Base-by-base conservation (phyloP, 2,888 invertebrate species). In the Eumerus sabulonum region DNA sequence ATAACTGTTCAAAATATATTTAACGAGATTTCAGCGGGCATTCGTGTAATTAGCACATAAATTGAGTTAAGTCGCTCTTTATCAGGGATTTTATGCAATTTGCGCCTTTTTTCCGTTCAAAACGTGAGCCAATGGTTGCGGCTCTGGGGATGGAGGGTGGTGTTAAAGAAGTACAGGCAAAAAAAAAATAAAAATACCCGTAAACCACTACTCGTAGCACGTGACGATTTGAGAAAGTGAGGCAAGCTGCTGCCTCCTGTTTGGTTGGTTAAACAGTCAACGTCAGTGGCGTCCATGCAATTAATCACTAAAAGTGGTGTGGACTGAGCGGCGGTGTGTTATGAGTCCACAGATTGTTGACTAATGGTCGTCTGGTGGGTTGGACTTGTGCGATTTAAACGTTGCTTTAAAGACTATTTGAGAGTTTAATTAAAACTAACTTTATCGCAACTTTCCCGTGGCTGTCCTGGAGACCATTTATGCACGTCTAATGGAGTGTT, bases 11-110 rank as follows among this genome's bases (percentile, higher is more conserved):
- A 16, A 9, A 42, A 42, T 57, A 57, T 42, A 47, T 68, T 59
- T 68, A 68, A 68, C 59, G 68, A 68, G 68, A 60, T 68, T 68
- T 51, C 38, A 40, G 18, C 9, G 51, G 44, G 19, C 50, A 51
- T 68, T 67, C 57, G 67, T 68, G 68, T 68, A 68, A 60, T 68
- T 68, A 68, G 51, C 68, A 27, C 59, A 68, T 68, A 60, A 68
- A 70, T 62, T 70, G 70, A 70, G 70, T 70, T 60, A 62, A 70
- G 62, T 62, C 62, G 54, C 18, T 40, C 62, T 70, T 54, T 62
- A 54, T 54, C 47, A 54, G 4, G 38, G 27, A 4, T 54, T 54
- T 54, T n/a, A 62, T 70, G 53, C 70, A 68, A 53, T 68, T 68
- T 60, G 38, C 50, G 56, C 36, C 12, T 13, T 44, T 47, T 27